Base-by-base conservation (phyloP, 2,888 invertebrate genomes). In the Philopedon plagiatum region DNA sequence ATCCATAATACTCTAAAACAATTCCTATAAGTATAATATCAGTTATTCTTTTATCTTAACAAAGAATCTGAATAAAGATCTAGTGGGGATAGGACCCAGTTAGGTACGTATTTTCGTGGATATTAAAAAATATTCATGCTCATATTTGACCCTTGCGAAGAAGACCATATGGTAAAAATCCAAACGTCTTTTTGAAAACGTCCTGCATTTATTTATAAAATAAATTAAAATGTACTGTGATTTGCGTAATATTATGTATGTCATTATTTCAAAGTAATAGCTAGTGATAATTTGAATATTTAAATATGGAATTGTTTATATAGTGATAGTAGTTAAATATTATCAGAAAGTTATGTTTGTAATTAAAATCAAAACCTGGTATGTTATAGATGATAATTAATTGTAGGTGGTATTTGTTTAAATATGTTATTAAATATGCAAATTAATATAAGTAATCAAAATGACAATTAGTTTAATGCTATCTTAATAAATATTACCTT, bases 181-280 rank as follows among this genome's bases (percentile, higher is more conserved):
- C 21, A 7, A 21, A n/a, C n/a, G n/a, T n/a, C n/a, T 23, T 4
- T 11, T 21, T 46, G n/a, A 9, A 19, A 46, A 46, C 46, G 21
- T 11, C 21, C 21, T 8, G 2, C 19, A 44, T n/a, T n/a, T 44
- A 19, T 19, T 44, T 11, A 46, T 5, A 34, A 37, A 56, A 9
- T 57, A 23, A 78, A 74, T 60, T 23, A 9, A 79, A 80, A 78
- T 78, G 80, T 79, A 80, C 80, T 81, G 81, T 82, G 81, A 82
- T 81, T 78, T n/a, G n/a, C n/a, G 78, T 77, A 76, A 76, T 74
- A 76, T 75, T 56, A 72, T 76, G 75, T 73, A 74, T 72, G 74
- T 49, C 7, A 62, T 60, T 34, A n/a, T 23, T 54, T 29, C 21
- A 21, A 46, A 8, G 4, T 46, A 46, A 1, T 46, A 41, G 5